These are phyloP conservation scores for Octodon degus DNA, from an alignment of 2,113 vertebrate species.

Conservation along the genomic window DNA sequence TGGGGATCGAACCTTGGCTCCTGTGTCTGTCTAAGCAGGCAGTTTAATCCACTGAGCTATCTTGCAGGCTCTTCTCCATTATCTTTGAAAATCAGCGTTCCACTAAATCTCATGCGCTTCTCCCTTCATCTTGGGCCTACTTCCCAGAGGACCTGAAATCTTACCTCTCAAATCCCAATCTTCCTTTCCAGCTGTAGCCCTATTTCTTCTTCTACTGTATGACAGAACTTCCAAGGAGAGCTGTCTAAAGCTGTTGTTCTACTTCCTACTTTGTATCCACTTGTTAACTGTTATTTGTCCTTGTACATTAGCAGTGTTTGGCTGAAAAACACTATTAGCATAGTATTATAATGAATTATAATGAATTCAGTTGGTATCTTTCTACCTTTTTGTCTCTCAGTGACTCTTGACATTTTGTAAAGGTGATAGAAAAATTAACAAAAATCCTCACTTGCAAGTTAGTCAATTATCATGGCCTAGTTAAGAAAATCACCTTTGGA, in stretches of 20 bases:
- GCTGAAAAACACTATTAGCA: not conserved
- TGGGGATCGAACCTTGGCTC: too few relatives aligned
- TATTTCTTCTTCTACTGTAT: not conserved
- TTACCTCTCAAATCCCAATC: not conserved
- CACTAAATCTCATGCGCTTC: not conserved
- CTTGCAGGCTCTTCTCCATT: not conserved
- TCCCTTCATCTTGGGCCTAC: not conserved
- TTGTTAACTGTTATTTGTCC: not conserved
- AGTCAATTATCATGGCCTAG: not conserved
- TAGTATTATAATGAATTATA: not conserved
- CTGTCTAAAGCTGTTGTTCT: not conserved
- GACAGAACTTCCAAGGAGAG: not conserved
- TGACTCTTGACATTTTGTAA: slow-evolving; percentile 9
- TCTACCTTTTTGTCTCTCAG: not conserved
- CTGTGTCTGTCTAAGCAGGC: too few relatives aligned
- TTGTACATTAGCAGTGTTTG: not conserved
- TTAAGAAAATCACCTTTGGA: slow-evolving; percentile 26
- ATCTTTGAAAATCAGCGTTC: not conserved
- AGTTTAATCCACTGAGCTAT: too few relatives aligned
- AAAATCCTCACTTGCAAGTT: not conserved
- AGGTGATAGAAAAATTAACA: not conserved
- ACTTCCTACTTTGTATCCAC: not conserved
- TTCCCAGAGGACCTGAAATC: not conserved
- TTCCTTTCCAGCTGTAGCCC: not conserved
- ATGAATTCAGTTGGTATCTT: not conserved